A percentile compares a stretch with the other conserved stretches of the same genome.
Evolutionary conservation across 2,888 invertebrate genomes (phyloP).

Genomic region (Drosophila borborema): DNA sequence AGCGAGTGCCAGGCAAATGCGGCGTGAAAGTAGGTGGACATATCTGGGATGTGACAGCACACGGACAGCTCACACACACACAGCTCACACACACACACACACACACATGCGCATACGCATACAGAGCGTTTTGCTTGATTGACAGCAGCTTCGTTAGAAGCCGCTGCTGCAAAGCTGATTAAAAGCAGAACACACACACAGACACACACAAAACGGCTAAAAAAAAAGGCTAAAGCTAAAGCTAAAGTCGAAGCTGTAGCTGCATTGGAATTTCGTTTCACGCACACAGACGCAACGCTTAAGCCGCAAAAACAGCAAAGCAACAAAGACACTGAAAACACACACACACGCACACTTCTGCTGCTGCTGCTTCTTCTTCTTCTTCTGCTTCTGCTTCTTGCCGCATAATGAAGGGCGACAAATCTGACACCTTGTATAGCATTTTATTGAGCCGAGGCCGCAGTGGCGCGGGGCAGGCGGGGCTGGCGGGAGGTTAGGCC

Average conservation of each 20-base stretch:
- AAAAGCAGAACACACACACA: slow-evolving; percentile 38
- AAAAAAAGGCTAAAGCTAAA: slow-evolving; percentile 14
- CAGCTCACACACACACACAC: slow-evolving; percentile 17
- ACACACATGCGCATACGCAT: slow-evolving; percentile 21
- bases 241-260: slow-evolving; percentile 39
- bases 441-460: slow-evolving; percentile 80
- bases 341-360: background rate
- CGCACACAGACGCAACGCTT: slow-evolving; percentile 28
- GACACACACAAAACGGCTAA: slow-evolving; percentile 6
- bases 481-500: slow-evolving; percentile 23
- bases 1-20: slow-evolving; percentile 28
- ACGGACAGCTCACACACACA: slow-evolving; percentile 19
- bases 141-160: slow-evolving; percentile 67
- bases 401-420: slow-evolving; percentile 85
- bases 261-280: slow-evolving; percentile 76
- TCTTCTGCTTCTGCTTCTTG: slow-evolving; percentile 46
- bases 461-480: background rate
- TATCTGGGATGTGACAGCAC: slow-evolving; percentile 66
- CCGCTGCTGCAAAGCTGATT: slow-evolving; percentile 68
- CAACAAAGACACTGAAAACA: slow-evolving; percentile 8
- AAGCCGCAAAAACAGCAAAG: slow-evolving; percentile 68
- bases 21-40: slow-evolving; percentile 80
- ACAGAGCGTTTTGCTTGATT: slow-evolving; percentile 25
- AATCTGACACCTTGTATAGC: slow-evolving; percentile 85
- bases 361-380: slow-evolving; percentile 13